Evolutionary conservation across 1,140 invertebrate species (phyloP), one percentile per base, ranked within the genome.

Genomic region (Nasonia giraulti): DNA sequence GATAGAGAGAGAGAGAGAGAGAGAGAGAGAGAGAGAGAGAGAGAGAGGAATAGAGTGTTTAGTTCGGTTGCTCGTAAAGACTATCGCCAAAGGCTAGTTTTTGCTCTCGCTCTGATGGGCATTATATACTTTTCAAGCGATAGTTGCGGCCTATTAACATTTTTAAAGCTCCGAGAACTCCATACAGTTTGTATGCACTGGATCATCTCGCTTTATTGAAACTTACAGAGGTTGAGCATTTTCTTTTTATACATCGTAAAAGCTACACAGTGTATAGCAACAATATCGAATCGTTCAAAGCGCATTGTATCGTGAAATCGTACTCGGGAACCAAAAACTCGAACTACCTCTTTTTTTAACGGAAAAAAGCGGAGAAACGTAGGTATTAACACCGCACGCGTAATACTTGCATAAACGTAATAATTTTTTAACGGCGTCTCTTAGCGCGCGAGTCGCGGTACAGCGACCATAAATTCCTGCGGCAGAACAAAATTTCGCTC

Each of bases 401-500:
- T 47, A 80, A 80, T 68, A 80, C 44, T 81, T 69, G 40, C 74
- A 47, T 62, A 73, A 77, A 40, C 6, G 62, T 10, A 82, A 82
- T 71, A 85, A 82, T 82, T 71, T 82, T 85, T 77, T 50, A 85
- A 37, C 33, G 2, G 2, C 17, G n/a, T 62, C 69, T 82, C 80
- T 85, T 85, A 82, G 47, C 50, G 40, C 40, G 50, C 69, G 31
- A 37, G 33, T 27, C 12, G 14, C 14, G 3, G 17, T 47, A 82
- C 40, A 69, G 55, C 23, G 55, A 62, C 23, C 55, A 62, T 85
- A 78, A 81, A 82, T 81, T 81, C 79, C 75, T 82, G 84, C 55
- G 80, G 80, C 40, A 71, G 66, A 82, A 85, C 76, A 55, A 80
- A 82, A 82, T 82, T 81, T 73, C 69, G 31, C 62, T 81, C 37